Evolutionary conservation across 2,113 vertebrate genomes (phyloP).

Genomic region (Pelecanoides urinatrix): DNA sequence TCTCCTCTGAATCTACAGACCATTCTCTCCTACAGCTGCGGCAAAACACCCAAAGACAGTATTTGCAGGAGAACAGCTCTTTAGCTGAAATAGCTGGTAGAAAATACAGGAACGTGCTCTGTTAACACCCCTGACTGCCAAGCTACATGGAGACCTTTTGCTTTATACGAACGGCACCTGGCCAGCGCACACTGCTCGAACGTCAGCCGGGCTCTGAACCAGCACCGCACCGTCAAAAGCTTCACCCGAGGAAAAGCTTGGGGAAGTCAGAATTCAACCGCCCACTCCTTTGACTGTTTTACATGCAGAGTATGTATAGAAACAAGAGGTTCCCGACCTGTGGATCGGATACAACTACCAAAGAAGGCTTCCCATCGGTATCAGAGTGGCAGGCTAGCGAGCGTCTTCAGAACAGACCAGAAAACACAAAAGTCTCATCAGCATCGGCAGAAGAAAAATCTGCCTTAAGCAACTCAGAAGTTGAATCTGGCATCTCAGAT

Average conservation of each 20-base stretch:
- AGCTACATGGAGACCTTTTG: neutral
- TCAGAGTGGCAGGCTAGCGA: neutral
- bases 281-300: neutral
- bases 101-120: too few relatives aligned
- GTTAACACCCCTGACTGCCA: neutral
- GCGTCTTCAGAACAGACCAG: neutral
- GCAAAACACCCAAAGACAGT: neutral
- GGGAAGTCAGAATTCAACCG: neutral
- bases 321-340: neutral
- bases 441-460: neutral
- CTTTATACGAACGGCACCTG: neutral
- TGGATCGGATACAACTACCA: neutral
- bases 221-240: fast-evolving
- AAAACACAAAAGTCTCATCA: neutral
- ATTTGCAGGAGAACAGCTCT: neutral
- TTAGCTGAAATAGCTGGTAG: neutral
- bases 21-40: neutral
- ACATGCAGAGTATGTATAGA: neutral
- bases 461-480: neutral
- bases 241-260: neutral
- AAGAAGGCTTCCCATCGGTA: fast-evolving
- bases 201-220: fast-evolving
- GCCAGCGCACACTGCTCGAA: neutral
- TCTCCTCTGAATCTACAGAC: neutral
- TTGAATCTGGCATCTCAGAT: neutral